Base-by-base conservation (phyloP, 2,888 invertebrate species). In the Pollenia labialis region DNA sequence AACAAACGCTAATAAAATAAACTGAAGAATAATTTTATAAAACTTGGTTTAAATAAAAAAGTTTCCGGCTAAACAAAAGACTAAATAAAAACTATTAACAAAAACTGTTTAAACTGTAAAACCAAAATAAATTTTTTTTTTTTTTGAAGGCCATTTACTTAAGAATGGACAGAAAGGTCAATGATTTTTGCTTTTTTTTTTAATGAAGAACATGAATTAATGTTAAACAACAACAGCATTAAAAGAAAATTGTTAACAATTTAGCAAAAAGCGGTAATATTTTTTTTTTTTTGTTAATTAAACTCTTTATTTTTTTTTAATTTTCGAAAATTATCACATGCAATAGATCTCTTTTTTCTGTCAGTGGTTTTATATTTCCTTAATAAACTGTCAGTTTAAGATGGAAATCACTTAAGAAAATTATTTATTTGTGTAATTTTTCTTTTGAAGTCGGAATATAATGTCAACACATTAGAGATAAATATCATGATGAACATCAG, bases 401-500 rank as follows among this genome's bases (percentile, higher is more conserved):
- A 77, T 64, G 56, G 42, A 62, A 71, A 62, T 66, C 58, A 50
- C 11, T 76, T 64, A 32, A 77, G 18, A 23, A 7, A 52, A 48
- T 66, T 54, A 42, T 54, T 81, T 56, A 62, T 71, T 69, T 71
- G 44, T 60, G 14, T 44, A 79, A 69, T 69, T 54, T 54, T 74
- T 66, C 68, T 16, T 56, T 46, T 68, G 58, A 74, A 60, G 42
- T 48, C 46, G n/a, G 32, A 71, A 54, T 32, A 54, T 54, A 46
- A 80, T 81, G 85, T 85, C 85, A 81, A 58, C 85, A 85, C 69
- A 64, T 69, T 69, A 60, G 32, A 74, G 74, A 85, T 80, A 75
- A 75, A 60, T n/a, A 85, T 83, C 82, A 71, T 14, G 56, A 77
- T 48, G 40, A 74, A 42, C 68, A 54, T 4, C 52, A 44, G 4